Base-by-base conservation (phyloP, 2,113 vertebrate species). In the Varanus komodoensis region DNA sequence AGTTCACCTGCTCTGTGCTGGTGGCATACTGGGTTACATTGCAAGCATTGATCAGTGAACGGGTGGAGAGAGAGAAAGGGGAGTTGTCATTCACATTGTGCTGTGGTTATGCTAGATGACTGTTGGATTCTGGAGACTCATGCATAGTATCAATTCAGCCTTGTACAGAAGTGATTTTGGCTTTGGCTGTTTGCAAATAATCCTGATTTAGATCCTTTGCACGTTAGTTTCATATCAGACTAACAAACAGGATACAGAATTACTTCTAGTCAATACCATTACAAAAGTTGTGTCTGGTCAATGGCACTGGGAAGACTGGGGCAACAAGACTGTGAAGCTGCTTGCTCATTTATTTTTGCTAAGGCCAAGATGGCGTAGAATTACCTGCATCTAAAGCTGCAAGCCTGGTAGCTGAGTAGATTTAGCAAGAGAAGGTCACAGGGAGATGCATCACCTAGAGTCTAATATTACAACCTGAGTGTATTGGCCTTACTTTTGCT, bases 401-500 rank as follows among this genome's bases (percentile, higher is more conserved):
- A 91, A 77, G 14, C 78, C 61, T 87, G 64, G 6, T 54, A 52
- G 54, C 48, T 57, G 48, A 89, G 54, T 75, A 77, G 48, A 38
- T 67, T 54, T 83, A 54, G 64, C 71, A 38, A 61, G 23, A 27
- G 74, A 87, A 91, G 79, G 85, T 91, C 89, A 91, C 14, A 64
- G 48, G 44, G 57, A 54, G 68, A 68, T 21, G 25, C 11, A 77
- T 82, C 79, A 44, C 79, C 57, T 83, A 44, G 69, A 87, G 48
- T 64, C 79, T 77, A 75, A 75, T 54, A 44, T 54, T 87, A 25
- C 32, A 54, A 29, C 23, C 21, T 74, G 21, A 29, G n/a, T 61
- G 34, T 64, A 2, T 34, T 57, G 57, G 23, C 29, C 54, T 75
- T 87, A 54, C 38, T 48, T 75, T 87, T 75, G 84, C 84, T 87